These are phyloP conservation scores for Anhinga rufa DNA, from an alignment of 2,113 vertebrate species.

Conservation along the genomic window DNA sequence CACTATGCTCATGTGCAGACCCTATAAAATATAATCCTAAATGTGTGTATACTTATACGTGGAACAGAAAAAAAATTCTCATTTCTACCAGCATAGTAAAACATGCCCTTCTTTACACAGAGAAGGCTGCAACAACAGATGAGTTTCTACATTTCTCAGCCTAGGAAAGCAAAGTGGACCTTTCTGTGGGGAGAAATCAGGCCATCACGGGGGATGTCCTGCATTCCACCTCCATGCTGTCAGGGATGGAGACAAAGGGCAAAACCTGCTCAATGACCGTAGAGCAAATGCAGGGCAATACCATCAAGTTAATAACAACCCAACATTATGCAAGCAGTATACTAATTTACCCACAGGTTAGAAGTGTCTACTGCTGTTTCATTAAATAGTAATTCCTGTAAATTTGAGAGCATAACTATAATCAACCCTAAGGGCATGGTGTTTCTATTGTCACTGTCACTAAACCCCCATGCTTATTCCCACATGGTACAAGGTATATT, in stretches of 20 bases:
- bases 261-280: not conserved
- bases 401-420: conserved; percentile 10
- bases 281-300: not conserved
- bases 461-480: not conserved
- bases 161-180: not conserved
- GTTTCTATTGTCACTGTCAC: not conserved
- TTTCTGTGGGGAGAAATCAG: not conserved
- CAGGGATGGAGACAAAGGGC: not conserved
- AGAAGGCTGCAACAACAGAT: fast-evolving
- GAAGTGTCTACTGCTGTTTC: conserved; percentile 12
- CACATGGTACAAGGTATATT: not conserved
- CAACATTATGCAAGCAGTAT: not conserved
- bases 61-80: not conserved
- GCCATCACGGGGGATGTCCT: not conserved
- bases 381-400: conserved; percentile 38
- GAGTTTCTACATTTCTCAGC: not conserved
- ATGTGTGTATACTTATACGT: fast-evolving
- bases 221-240: not conserved
- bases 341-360: conserved; percentile 32
- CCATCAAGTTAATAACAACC: not conserved
- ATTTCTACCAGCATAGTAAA: not conserved
- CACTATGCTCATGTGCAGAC: not conserved
- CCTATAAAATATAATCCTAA: not conserved
- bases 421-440: not conserved
- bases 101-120: not conserved